A percentile compares a stretch with the other conserved stretches of the same genome.
Evolutionary conservation across 2,113 vertebrate genomes (phyloP).

Genomic region (Oriolus oriolus): DNA sequence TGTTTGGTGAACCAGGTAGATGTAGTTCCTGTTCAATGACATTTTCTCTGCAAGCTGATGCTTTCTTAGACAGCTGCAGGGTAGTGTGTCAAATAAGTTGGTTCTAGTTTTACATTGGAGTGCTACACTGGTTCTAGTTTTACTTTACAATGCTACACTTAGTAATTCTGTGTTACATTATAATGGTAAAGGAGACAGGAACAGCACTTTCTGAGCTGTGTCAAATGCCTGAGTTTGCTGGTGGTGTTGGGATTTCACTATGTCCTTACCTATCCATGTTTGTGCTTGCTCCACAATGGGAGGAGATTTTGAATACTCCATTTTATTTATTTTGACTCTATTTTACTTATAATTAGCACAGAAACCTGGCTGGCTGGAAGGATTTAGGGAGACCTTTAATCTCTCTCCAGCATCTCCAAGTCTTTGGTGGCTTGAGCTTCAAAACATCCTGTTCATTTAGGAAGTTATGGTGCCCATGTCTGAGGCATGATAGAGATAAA

Average conservation of each 20-base stretch:
- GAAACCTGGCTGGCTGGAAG: background rate
- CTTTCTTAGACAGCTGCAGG: background rate
- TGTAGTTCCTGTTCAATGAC: background rate
- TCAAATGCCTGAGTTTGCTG: background rate
- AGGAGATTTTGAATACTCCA: background rate
- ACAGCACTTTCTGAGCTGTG: background rate
- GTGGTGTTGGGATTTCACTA: background rate
- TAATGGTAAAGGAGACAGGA: background rate
- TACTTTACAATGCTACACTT: background rate
- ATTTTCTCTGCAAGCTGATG: background rate
- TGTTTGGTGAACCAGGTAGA: background rate
- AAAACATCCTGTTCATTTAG: background rate
- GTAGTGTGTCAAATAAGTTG: background rate
- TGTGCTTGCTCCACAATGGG: background rate
- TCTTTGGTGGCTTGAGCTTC: background rate
- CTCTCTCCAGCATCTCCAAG: background rate
- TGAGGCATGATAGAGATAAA: background rate
- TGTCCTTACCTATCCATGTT: background rate
- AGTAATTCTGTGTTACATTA: background rate
- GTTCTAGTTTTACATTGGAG: background rate
- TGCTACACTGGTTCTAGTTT: background rate
- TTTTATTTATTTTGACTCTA: background rate
- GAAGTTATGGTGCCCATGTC: background rate
- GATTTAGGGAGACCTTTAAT: background rate
- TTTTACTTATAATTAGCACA: background rate